Evolutionary conservation across 2,888 invertebrate genomes (phyloP).

Genomic region (Omphaloscelis lunosa): DNA sequence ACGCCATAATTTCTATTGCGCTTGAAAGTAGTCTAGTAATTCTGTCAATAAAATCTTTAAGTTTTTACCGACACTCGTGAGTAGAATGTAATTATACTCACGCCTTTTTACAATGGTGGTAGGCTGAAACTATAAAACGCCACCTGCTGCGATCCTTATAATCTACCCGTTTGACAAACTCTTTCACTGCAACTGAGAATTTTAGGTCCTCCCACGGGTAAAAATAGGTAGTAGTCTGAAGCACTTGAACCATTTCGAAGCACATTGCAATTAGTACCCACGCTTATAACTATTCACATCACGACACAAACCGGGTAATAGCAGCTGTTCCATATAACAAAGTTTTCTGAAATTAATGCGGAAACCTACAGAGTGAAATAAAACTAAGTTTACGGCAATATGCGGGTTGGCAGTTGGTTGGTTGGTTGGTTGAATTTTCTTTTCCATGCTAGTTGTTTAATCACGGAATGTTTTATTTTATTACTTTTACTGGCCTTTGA

Average conservation of each 20-base stretch:
- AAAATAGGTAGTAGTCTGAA: neutral
- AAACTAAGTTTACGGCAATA: slow-evolving; percentile 42
- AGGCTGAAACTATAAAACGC: neutral
- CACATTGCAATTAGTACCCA: slow-evolving; percentile 17
- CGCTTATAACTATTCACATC: slow-evolving; percentile 45
- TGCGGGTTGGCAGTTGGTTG: slow-evolving; percentile 22
- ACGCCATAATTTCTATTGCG: too few species aligned
- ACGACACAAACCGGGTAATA: slow-evolving; percentile 41
- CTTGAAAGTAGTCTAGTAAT: neutral
- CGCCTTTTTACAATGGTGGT: neutral
- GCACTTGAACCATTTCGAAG: too few species aligned
- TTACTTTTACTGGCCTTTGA: neutral
- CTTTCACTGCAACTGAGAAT: neutral
- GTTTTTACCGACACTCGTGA: neutral
- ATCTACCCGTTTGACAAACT: neutral
- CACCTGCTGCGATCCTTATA: neutral
- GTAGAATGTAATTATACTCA: neutral
- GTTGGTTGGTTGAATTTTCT: too few species aligned
- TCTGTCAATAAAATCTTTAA: neutral
- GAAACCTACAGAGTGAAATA: slow-evolving; percentile 46
- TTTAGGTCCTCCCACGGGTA: neutral
- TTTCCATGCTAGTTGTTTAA: slow-evolving; percentile 18
- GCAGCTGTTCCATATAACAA: slow-evolving; percentile 40
- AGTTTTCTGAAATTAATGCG: slow-evolving; percentile 50
- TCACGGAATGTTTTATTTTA: neutral